Conservation (phyloP, 2,797 vertebrate species). For the Mus minutoides region DNA sequence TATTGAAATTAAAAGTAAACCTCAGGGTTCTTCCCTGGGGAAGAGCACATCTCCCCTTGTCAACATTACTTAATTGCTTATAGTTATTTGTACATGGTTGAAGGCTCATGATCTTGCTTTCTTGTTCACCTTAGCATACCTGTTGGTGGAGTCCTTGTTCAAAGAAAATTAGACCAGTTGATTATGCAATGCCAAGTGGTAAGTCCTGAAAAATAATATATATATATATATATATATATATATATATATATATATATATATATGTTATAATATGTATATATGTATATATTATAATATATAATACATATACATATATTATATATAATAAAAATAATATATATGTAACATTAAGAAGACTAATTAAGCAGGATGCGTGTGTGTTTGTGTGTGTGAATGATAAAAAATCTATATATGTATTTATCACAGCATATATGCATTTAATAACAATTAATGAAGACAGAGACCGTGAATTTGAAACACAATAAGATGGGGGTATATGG, state of each 20-base stretch:
- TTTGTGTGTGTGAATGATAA: not conserved
- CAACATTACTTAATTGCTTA: not conserved
- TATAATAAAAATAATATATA: not conserved
- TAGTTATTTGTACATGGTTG: not conserved
- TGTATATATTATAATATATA: not conserved
- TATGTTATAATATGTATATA: not conserved
- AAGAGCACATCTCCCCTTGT: not conserved
- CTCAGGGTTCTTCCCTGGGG: not conserved
- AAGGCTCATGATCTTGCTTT: not conserved
- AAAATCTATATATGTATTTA: not conserved
- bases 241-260: not conserved
- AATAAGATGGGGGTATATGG: not conserved
- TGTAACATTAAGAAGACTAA: not conserved
- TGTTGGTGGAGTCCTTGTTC: not conserved
- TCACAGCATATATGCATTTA: not conserved
- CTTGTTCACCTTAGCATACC: not conserved
- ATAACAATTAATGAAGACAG: not conserved
- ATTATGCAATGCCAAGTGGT: not conserved
- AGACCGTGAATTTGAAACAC: not conserved
- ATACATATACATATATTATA: not conserved
- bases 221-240: not conserved
- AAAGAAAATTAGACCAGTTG: not conserved
- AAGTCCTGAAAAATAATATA: not conserved
- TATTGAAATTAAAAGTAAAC: not conserved
- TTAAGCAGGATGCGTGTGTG: not conserved